Conservation (phyloP, 1,140 invertebrate genomes). For the Halotydeus destructor region DNA sequence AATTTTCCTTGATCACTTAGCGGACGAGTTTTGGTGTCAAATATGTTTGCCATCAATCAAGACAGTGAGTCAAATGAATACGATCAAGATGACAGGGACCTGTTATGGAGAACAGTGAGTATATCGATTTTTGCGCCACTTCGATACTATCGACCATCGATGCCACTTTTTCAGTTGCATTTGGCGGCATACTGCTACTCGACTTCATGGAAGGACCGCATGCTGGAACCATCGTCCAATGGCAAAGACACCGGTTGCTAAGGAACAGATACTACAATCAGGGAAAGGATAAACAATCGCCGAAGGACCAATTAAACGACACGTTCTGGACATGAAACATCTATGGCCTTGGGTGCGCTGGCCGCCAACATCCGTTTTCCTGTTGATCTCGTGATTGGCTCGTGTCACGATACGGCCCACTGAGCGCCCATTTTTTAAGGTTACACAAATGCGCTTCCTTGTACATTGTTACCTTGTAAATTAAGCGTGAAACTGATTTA, state of each 20-base stretch:
- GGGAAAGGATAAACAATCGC: slow-evolving; percentile 2
- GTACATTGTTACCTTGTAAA: too few species aligned
- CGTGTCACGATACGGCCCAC: too few species aligned
- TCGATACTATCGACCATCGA: too few species aligned
- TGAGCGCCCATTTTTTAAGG: too few species aligned
- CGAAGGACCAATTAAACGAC: not conserved
- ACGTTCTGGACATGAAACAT: slow-evolving; percentile 9
- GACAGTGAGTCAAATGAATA: slow-evolving; percentile 1
- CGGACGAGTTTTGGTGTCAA: not conserved
- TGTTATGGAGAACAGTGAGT: slow-evolving; percentile 10
- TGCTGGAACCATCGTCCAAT: not conserved
- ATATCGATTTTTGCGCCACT: too few species aligned
- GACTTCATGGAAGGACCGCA: not conserved
- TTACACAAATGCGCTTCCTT: too few species aligned
- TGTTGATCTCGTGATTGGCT: too few species aligned
- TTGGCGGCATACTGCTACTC: slow-evolving; percentile 6
- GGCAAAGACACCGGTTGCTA: slow-evolving; percentile 7
- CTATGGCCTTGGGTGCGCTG: slow-evolving; percentile 8
- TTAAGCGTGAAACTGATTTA: too few species aligned
- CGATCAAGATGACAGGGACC: not conserved
- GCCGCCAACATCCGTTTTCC: not conserved
- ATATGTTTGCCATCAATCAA: slow-evolving; percentile 3
- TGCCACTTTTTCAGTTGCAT: slow-evolving; percentile 3
- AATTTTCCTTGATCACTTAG: not conserved
- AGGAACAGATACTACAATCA: not conserved